Base-by-base conservation (phyloP, 2,797 vertebrate species). In the Megaceryle alcyon region DNA sequence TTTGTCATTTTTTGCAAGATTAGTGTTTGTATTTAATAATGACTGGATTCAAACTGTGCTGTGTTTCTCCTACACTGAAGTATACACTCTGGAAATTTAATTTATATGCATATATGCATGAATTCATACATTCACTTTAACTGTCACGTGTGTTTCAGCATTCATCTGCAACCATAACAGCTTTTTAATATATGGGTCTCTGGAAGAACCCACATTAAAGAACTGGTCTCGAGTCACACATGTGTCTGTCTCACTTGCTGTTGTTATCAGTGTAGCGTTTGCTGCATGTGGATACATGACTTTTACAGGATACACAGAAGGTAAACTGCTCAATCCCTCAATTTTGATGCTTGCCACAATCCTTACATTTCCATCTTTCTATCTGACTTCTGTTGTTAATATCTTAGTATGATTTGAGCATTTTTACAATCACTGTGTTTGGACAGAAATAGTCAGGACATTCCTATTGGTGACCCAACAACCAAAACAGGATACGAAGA, bases 121-220 rank as follows among this genome's bases (percentile, higher is more conserved):
- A 82, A 86, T 79, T 79, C 28, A 75, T 87, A 43, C 29, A 46
- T 91, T 86, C 81, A 54, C 75, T 90, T 46, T 69, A 78, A 96
- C 43, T 81, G 14, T 57, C 33, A 10, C 82, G 37, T 96, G 33
- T 96, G 51, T 98, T 98, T 37, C 96, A 99, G 99, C 99, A 48
- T 99, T 99, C 82, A 98, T 99, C 94, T 99, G 99, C 96, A 99
- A 99, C 86, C 99, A 99, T 97, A 99, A 99, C 98, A 99, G 98
- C 97, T 99, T 99, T 92, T 98, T 99, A 91, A 98, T 99, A 95
- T 99, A 99, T 39, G 98, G 98, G 29, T 99, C 99, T 37, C 97
- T 99, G 95, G 96, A 98, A 97, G 98, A 98, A 90, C 99, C 98
- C 82, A 99, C 98, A 1, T 95, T 99, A 31, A 96, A 97, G 56